Base-by-base conservation (phyloP, 2,888 invertebrate genomes). In the Listrodromus nycthemerus region DNA sequence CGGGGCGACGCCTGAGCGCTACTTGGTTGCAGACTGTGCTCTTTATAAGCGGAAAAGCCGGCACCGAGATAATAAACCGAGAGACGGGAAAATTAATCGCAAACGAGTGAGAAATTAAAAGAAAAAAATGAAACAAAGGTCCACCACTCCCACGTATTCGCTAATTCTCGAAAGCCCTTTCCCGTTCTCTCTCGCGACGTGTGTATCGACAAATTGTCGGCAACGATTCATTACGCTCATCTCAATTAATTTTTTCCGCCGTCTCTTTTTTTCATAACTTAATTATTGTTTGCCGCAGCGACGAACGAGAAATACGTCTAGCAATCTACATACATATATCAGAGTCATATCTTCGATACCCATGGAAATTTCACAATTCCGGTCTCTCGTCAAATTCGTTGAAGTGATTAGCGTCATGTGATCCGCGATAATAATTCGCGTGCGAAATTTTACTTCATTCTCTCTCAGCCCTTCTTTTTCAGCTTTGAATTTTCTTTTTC, bases 161-260 rank as follows among this genome's bases (percentile, higher is more conserved):
- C 48, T 30, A 10, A 58, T 45, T 61, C 48, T 30, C 27, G 61
- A 58, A 58, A 58, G 27, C 24, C 24, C 58, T 24, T 30, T 16
- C 16, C 27, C 27, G 27, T 6, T 27, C 58, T 63, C 19, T 30
- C 30, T 21, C 30, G 45, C 61, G 63, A 19, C 63, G n/a, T 27
- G 48, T 33, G 30, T 74, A 74, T 63, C 48, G 48, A 74, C 74
- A 74, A 74, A 48, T 74, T 74, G 74, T 33, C 63, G 48, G 45
- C 63, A 27, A 21, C 63, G 48, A 74, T 74, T 27, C 74, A 48
- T 63, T 45, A 45, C 48, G 4, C 48, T 48, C 74, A 50, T 74
- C 63, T 63, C 48, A 74, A 74, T 74, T 74, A 74, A 74, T 74
- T 48, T 50, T 50, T 21, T 6, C 74, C 27, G 16, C 21, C 48